Evolutionary conservation across 2,113 vertebrate genomes (phyloP), one percentile per base, ranked within the genome.

Genomic region (Nannobrachium achirus): DNA sequence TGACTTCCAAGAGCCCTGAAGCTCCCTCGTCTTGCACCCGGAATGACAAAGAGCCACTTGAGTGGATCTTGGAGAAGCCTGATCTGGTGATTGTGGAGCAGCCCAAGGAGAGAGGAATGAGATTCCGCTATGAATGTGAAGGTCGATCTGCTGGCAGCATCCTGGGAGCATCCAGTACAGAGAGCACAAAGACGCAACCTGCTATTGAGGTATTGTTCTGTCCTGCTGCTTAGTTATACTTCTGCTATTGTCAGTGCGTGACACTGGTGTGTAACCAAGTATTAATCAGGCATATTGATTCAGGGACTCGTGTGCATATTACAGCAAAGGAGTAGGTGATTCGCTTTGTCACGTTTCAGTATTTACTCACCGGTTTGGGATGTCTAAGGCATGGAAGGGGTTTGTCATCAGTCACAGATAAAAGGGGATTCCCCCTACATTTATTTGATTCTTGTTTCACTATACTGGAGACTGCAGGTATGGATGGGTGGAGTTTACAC

Each of bases 41-140:
- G 0, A 49, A 52, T 0, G 83, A 73, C 48, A 82, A 75, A 0
- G 83, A 89, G 1, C 68, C 78, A 45, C 81, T 93, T 83, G 92
- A 93, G 56, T 79, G 68, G 1, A 52, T 92, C 8, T 74, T 89
- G 68, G 91, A 94, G 4, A 89, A 81, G 0, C 96, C 95, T 1
- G 76, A 76, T 10, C 82, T 98, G 55, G 85, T 92, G 66, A 93
- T 98, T 74, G 89, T 88, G 0, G 96, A 98, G 89, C 94, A 98
- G 88, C 96, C 96, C 42, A 98, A 97, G 73, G 95, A 97, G 85
- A 89, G 96, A 1, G 95, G 96, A 19, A 98, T 98, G 96, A 89
- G 96, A 13, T 98, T 98, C 76, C 95, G 96, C 45, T 98, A 98
- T 2, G 93, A 97, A 80, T 98, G 96, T 0, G 96, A 96, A 79